Evolutionary conservation across 64 coral and sea anemone species (phyloP).

Genomic region (Montipora sp.): DNA sequence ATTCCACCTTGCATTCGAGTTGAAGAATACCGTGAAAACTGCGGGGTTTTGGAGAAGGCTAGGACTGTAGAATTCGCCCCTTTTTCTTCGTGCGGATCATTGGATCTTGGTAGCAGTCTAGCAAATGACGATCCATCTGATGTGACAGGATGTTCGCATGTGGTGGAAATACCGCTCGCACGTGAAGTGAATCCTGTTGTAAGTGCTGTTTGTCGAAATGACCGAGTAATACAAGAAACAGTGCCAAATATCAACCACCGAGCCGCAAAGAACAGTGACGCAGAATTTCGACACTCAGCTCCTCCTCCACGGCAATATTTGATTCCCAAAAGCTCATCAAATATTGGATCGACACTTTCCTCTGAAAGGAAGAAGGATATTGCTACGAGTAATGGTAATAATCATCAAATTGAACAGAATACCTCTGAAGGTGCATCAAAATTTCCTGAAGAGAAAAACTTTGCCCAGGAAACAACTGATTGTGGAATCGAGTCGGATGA

Average conservation of each 20-base stretch:
- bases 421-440: not conserved
- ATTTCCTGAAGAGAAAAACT: not conserved
- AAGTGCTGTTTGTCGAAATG: constrained; percentile 8
- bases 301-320: constrained; percentile 24
- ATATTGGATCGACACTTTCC: constrained; percentile 48
- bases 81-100: not conserved
- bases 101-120: not conserved
- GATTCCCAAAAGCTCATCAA: constrained; percentile 11
- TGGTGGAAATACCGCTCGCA: not conserved
- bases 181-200: not conserved
- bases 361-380: constrained; percentile 37
- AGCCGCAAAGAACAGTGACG: constrained; percentile 43
- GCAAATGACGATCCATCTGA: not conserved
- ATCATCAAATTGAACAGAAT: constrained; percentile 6
- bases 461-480: not conserved
- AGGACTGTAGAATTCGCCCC: constrained; percentile 17
- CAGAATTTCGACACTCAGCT: constrained; percentile 16
- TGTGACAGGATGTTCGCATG: not conserved
- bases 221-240: not conserved
- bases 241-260: not conserved
- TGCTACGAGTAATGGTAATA: not conserved
- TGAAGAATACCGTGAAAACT: constrained; percentile 32
- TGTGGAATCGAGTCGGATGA: not conserved
- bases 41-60: constrained; percentile 19
- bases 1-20: constrained; percentile 40